Percentiles rank a stretch among this genome's conserved stretches.
These are phyloP conservation scores for Lymantria monacha DNA, from an alignment of 2,888 invertebrate species.

Conservation along the genomic window DNA sequence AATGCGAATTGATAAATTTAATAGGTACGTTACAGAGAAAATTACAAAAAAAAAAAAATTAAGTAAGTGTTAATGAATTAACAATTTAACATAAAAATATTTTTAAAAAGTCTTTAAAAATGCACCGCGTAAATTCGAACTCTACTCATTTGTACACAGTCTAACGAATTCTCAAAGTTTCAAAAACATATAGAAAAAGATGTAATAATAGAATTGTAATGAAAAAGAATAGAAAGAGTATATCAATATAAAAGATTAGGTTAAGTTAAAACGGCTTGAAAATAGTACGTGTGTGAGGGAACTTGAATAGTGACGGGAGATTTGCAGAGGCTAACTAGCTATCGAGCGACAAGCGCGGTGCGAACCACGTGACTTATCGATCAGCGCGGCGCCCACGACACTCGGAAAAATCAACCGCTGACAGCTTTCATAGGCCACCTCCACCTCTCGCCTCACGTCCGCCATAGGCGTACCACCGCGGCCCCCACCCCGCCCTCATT, in stretches of 20 bases:
- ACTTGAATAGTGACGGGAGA: conserved; percentile 66
- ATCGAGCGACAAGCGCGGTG: conserved; percentile 60
- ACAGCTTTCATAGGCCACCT: conserved; percentile 76
- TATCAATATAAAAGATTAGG: background rate
- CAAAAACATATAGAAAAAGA: too few species aligned
- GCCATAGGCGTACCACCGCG: conserved; percentile 4
- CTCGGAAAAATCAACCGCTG: conserved; percentile 82
- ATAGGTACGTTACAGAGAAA: too few species aligned
- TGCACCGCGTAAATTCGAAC: too few species aligned
- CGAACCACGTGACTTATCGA: conserved; percentile 80
- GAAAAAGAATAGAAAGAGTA: too few species aligned
- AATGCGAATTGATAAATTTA: too few species aligned
- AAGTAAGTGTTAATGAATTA: too few species aligned
- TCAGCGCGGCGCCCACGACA: conserved; percentile 78
- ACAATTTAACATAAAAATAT: too few species aligned
- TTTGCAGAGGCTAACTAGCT: conserved; percentile 73
- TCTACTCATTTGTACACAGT: too few species aligned
- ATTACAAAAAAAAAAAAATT: too few species aligned
- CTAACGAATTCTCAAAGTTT: too few species aligned
- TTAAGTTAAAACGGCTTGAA: conserved; percentile 13
- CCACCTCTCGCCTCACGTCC: conserved; percentile 42
- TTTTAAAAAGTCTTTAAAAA: too few species aligned
- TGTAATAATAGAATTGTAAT: too few species aligned
- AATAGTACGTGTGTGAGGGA: conserved; percentile 29
- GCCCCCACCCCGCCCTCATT: conserved; percentile 68